Evolutionary conservation across 2,113 vertebrate species (phyloP).

Genomic region (Mormyrus iriodes): DNA sequence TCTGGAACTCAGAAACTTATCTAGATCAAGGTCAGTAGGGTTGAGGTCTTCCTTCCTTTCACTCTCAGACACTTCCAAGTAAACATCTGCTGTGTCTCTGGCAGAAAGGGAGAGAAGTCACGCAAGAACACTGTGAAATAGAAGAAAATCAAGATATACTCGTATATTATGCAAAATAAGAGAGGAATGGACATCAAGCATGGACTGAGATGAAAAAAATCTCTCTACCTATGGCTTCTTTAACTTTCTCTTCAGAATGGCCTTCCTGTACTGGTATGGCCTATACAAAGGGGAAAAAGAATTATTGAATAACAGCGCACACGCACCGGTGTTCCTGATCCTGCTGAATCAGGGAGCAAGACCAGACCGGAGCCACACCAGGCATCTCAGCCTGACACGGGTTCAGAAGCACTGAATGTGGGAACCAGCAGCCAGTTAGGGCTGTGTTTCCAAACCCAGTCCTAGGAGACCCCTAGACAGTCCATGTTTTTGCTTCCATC

Average conservation of each 20-base stretch:
- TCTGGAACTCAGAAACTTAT: conserved; percentile 46
- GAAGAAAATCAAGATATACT: neutral
- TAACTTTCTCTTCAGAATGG: conserved; percentile 36
- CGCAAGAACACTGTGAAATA: neutral
- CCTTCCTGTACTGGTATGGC: conserved; percentile 50
- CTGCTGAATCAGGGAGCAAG: conserved; percentile 67
- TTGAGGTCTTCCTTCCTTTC: too few relatives aligned
- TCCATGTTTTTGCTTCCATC: too few relatives aligned
- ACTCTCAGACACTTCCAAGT: too few relatives aligned
- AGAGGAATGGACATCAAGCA: neutral
- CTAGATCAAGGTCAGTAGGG: conserved; percentile 32
- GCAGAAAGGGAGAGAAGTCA: conserved; percentile 21
- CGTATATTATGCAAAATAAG: neutral
- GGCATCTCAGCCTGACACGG: conserved; percentile 60
- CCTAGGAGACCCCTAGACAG: neutral
- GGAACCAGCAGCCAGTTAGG: neutral
- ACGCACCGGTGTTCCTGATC: conserved; percentile 53
- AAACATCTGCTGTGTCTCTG: conserved; percentile 55
- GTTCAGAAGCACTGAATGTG: neutral
- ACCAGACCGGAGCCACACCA: conserved; percentile 55
- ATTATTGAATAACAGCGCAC: neutral
- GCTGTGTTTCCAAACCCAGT: neutral
- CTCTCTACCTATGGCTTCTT: conserved; percentile 47
- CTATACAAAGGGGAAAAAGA: conserved; percentile 43
- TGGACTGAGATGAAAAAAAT: neutral